Base-by-base conservation (phyloP, 1,140 invertebrate genomes). In the Macrotrachela quadricornifera region DNA sequence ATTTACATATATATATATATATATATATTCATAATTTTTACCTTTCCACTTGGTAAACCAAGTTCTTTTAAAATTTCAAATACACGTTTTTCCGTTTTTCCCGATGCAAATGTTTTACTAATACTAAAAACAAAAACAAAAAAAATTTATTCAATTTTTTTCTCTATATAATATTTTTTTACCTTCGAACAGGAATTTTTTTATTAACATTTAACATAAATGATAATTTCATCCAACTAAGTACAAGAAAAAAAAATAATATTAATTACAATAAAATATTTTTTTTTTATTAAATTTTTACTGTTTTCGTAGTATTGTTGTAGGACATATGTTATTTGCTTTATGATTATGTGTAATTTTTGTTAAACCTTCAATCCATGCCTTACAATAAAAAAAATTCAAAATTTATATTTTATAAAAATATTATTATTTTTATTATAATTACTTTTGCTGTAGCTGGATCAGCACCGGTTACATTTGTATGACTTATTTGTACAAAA, bases 401-500 rank as follows among this genome's bases (percentile, higher is more conserved):
- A 58, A 49, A 37, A 49, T 45, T 11, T 50, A 40, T 44, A 47
- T 51, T 9, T 12, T 50, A 1, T n/a, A n/a, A n/a, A n/a, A n/a
- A n/a, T n/a, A n/a, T n/a, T n/a, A n/a, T n/a, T n/a, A n/a, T n/a
- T 50, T 50, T 13, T 42, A 54, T 6, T n/a, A 37, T 21, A 47
- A 57, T 61, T 73, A 91, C 87, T 79, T 86, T 88, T 46, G 91
- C 88, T 21, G 81, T 86, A 56, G 80, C 82, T 18, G 80, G 76
- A 73, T 90, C 83, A 18, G 83, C 80, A 66, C 86, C 94, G 40
- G 97, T 82, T 59, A 97, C 80, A 71, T 94, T 87, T 59, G 90
- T 87, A 69, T 92, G 92, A 73, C 85, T 92, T 66, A 97, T 90
- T 71, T 94, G 95, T 61, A 97, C 95, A 68, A 97, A 86, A 74